Evolutionary conservation across 2,888 invertebrate genomes (phyloP).

Genomic region (Hydrotaea diabolus): DNA sequence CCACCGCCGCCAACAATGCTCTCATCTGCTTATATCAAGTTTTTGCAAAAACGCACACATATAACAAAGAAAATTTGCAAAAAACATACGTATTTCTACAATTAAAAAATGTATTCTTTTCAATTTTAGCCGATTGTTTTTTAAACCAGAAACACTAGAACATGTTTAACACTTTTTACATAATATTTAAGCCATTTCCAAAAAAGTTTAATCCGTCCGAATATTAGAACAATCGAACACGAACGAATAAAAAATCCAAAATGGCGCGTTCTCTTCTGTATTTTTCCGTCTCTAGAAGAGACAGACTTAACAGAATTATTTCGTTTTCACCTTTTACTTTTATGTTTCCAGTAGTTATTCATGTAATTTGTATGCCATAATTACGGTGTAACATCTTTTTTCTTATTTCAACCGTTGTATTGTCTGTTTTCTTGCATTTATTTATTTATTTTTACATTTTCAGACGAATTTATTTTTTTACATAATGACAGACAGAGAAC

Average conservation of each 20-base stretch:
- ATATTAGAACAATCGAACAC: too few relatives aligned
- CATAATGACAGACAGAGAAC: conserved; percentile 57
- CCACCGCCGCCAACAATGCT: too few relatives aligned
- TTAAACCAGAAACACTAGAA: not conserved
- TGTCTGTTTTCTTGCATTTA: conserved; percentile 43
- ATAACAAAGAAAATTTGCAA: not conserved
- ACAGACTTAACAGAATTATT: not conserved
- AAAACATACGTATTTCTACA: not conserved
- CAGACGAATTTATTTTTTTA: conserved; percentile 48
- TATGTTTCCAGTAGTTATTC: not conserved
- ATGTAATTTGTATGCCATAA: not conserved
- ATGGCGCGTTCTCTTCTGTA: conserved; percentile 69
- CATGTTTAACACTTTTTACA: not conserved
- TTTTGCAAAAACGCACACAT: not conserved
- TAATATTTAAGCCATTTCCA: conserved; percentile 8
- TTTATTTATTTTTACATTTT: conserved; percentile 44
- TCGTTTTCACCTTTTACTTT: not conserved
- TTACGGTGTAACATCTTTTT: not conserved
- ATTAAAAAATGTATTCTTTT: not conserved
- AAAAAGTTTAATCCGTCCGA: not conserved
- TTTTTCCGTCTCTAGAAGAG: conserved; percentile 31
- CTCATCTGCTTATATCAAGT: not conserved
- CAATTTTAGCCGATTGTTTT: too few relatives aligned
- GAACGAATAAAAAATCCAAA: conserved; percentile 68
- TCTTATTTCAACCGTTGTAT: conserved; percentile 15